phyloP scores from a whole-genome alignment of 2,888 invertebrate genomes.

The Maniola hyperantus region DNA sequence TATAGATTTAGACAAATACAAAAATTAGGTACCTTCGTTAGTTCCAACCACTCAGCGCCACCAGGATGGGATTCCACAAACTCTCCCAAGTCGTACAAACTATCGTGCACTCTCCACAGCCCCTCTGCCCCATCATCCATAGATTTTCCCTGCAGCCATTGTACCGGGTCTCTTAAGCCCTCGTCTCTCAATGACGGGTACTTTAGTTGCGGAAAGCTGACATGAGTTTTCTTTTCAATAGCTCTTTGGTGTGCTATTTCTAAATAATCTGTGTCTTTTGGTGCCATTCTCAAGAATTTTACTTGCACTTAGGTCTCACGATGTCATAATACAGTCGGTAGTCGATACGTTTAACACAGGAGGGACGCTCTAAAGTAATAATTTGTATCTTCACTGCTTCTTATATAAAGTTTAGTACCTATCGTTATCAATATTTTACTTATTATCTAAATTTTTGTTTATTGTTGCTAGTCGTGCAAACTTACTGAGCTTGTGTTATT shows the following conservation, averaged over 20 bases:
- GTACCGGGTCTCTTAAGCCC: slow-evolving; percentile 56
- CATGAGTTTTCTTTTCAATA: slow-evolving; percentile 59
- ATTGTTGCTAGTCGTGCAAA: neutral
- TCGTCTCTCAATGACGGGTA: slow-evolving; percentile 75
- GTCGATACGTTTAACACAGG: neutral
- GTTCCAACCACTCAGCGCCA: slow-evolving; percentile 88
- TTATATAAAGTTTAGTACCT: slow-evolving; percentile 5
- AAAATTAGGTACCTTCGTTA: slow-evolving; percentile 83
- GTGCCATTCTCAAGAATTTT: slow-evolving; percentile 48
- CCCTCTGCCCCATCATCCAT: slow-evolving; percentile 88
- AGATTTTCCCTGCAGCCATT: slow-evolving; percentile 86
- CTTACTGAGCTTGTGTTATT: neutral
- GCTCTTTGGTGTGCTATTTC: slow-evolving; percentile 56
- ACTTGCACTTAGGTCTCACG: neutral
- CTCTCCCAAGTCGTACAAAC: slow-evolving; percentile 91
- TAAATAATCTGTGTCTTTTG: slow-evolving; percentile 51
- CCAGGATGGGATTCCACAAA: slow-evolving; percentile 94
- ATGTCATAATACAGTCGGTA: neutral
- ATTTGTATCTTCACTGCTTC: neutral
- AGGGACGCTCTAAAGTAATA: neutral
- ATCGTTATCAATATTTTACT: slow-evolving; percentile 1
- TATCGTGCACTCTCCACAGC: slow-evolving; percentile 89
- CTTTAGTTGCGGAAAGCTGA: slow-evolving; percentile 75
- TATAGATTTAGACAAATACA: too few species aligned
- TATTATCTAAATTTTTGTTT: neutral